Percentiles rank a stretch among this genome's conserved stretches.
These are phyloP conservation scores for Calidris pugnax DNA, from an alignment of 2,113 vertebrate species.

Conservation along the genomic window DNA sequence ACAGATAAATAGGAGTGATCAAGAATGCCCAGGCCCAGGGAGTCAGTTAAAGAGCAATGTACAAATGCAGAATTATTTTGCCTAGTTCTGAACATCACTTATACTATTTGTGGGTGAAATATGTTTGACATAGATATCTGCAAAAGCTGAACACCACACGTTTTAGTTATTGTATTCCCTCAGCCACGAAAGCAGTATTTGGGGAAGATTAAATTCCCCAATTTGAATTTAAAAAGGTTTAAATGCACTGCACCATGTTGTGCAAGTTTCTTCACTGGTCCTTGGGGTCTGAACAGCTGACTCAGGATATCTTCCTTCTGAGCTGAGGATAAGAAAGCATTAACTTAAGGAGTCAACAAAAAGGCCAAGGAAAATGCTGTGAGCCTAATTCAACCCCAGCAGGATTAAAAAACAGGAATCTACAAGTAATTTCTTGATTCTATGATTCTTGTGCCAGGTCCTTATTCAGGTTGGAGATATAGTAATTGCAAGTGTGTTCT, in stretches of 20 bases:
- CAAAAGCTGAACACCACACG: background rate
- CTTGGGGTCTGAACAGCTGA: background rate
- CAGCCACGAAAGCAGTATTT: background rate
- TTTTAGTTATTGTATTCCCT: background rate
- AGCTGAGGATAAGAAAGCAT: background rate
- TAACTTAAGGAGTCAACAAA: background rate
- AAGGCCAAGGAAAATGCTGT: background rate
- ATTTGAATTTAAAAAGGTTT: background rate
- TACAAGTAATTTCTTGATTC: background rate
- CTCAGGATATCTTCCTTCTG: background rate
- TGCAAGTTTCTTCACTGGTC: background rate
- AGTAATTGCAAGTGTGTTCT: background rate
- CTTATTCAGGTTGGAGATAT: background rate
- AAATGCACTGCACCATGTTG: background rate
- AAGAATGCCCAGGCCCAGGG: background rate
- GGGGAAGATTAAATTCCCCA: background rate
- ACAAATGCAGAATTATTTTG: background rate
- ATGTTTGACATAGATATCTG: background rate
- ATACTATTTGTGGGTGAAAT: background rate
- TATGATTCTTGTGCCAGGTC: background rate
- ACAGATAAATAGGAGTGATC: fast-evolving
- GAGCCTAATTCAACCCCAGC: background rate
- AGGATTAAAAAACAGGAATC: background rate
- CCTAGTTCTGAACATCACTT: background rate
- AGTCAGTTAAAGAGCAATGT: background rate